phyloP scores from a whole-genome alignment of 2,797 vertebrate species.

The Sebastes aleutianus region DNA sequence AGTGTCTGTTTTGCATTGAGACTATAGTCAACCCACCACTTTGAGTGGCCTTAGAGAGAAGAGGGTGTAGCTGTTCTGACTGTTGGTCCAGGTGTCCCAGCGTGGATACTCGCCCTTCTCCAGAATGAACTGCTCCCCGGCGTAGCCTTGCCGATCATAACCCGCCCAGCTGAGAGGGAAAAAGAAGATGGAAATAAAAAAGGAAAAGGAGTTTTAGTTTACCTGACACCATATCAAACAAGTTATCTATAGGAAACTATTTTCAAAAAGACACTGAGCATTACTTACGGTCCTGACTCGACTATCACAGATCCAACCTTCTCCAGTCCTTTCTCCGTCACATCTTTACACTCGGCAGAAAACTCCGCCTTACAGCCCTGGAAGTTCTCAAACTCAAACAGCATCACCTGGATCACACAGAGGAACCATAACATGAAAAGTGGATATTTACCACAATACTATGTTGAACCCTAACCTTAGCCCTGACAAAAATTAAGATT shows the following conservation, averaged over 20 bases:
- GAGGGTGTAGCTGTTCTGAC: slow-evolving; percentile 87
- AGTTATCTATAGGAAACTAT: not conserved
- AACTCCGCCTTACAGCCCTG: slow-evolving; percentile 87
- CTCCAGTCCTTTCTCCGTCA: slow-evolving; percentile 86
- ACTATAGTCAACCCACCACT: slow-evolving; percentile 59
- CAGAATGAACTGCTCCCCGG: slow-evolving; percentile 90
- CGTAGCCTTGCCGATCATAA: slow-evolving; percentile 83
- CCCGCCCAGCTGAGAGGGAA: slow-evolving; percentile 83
- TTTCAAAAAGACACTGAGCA: not conserved
- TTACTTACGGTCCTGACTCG: slow-evolving; percentile 91
- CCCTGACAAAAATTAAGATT: too few species aligned
- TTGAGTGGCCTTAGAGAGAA: slow-evolving; percentile 87
- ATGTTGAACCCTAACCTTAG: too few species aligned
- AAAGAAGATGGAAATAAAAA: not conserved
- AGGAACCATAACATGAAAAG: not conserved
- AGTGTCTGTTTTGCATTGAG: not conserved
- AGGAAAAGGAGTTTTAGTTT: not conserved
- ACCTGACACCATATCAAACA: not conserved
- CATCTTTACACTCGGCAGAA: slow-evolving; percentile 86
- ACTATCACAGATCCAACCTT: slow-evolving; percentile 92
- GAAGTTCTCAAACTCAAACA: slow-evolving; percentile 92
- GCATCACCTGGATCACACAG: slow-evolving; percentile 75
- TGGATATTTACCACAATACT: too few species aligned
- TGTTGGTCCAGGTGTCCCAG: slow-evolving; percentile 95
- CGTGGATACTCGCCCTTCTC: slow-evolving; percentile 93